These are phyloP conservation scores for Oedothorax gibbosus DNA, from an alignment of 1,140 invertebrate genomes.

Conservation along the genomic window DNA sequence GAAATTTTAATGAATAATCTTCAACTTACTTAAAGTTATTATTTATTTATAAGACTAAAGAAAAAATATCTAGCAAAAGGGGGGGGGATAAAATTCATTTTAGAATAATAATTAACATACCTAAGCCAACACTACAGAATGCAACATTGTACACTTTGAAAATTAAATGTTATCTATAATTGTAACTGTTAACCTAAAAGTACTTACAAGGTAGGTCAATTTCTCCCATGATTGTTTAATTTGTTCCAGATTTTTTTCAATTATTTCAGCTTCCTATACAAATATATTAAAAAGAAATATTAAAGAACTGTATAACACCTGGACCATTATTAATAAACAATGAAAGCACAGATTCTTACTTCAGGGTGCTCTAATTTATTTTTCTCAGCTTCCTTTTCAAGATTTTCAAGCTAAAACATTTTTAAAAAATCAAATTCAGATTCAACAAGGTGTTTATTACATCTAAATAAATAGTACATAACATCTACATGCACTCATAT, in stretches of 20 bases:
- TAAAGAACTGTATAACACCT: background rate
- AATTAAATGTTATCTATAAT: too few relatives aligned
- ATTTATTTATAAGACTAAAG: too few relatives aligned
- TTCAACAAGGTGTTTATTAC: too few relatives aligned
- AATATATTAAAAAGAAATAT: background rate
- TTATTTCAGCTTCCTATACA: slow-evolving; percentile 83
- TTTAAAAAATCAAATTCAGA: background rate
- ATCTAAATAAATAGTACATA: too few relatives aligned
- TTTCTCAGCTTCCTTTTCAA: slow-evolving; percentile 90
- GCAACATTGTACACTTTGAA: background rate
- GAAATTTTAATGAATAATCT: too few relatives aligned
- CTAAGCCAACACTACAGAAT: background rate
- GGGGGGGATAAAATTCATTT: too few relatives aligned
- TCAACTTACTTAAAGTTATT: too few relatives aligned
- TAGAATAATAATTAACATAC: too few relatives aligned
- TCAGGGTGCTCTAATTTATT: slow-evolving; percentile 96
- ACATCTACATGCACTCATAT: too few relatives aligned
- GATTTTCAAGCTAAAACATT: slow-evolving; percentile 78
- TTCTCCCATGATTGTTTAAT: slow-evolving; percentile 96
- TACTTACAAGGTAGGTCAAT: slow-evolving; percentile 89
- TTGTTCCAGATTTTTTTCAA: slow-evolving; percentile 88
- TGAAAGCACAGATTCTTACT: slow-evolving; percentile 21
- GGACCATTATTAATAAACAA: too few relatives aligned
- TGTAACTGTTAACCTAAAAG: background rate
- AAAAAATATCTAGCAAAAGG: too few relatives aligned